Evolutionary conservation across 2,113 vertebrate genomes (phyloP), one percentile per base, ranked within the genome.

Genomic region (Phainopepla nitens): DNA sequence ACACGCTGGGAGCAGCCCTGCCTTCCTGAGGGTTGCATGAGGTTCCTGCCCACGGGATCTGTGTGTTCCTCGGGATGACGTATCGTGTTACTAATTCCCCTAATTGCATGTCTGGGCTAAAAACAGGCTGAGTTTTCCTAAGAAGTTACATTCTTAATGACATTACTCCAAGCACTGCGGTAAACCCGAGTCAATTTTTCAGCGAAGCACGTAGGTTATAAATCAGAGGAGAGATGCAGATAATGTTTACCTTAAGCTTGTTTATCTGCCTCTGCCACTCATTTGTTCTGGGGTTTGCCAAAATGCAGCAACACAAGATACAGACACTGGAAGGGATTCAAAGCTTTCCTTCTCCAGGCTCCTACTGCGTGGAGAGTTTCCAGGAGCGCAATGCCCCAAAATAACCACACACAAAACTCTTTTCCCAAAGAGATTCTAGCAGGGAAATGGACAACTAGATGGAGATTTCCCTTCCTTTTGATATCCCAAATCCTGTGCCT

Each of bases 61-160:
- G 72, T 61, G 91, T 87, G 95, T 92, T 97, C 91, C 77, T 78
- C n/a, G 77, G 76, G 96, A 94, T 94, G 97, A 96, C 62, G 91
- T 93, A 96, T 98, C 97, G 9, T 51, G 47, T 98, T 98, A 98
- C 98, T 98, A 98, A 98, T 98, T 97, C 97, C 96, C 95, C 89
- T 98, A 98, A 98, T 98, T 98, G 97, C 96, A 98, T 96, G 97
- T 97, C 97, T 97, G 97, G 97, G 97, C 97, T 98, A 96, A 97
- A 98, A 98, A 97, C 97, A 98, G 97, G 92, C 96, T 79, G 97
- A 96, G 96, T 98, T 98, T 98, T 97, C 97, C 97, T 97, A 97
- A 98, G 97, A 96, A 98, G 97, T 97, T 97, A 96, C 97, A 85
- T 97, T 97, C 97, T 96, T 97, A 97, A 98, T 94, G 94, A 79